These are phyloP conservation scores for Diplolepis rosae DNA, from an alignment of 2,888 invertebrate species.

Conservation along the genomic window DNA sequence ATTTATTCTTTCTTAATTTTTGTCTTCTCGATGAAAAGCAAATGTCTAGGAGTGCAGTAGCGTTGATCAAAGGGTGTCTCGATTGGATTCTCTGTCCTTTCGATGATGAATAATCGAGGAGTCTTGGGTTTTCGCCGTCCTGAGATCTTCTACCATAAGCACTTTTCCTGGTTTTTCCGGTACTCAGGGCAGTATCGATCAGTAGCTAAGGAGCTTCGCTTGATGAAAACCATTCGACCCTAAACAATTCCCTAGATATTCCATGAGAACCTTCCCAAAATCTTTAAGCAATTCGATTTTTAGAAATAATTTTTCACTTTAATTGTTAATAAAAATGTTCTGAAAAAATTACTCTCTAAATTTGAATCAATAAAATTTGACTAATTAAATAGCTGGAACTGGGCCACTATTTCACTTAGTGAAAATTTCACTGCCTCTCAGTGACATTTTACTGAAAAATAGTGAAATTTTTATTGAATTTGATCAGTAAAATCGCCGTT, in stretches of 20 bases:
- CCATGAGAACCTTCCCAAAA: neutral
- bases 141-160: constrained; percentile 37
- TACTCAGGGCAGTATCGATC: constrained; percentile 19
- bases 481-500: no score
- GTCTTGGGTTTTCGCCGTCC: constrained; percentile 34
- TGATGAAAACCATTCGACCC: constrained; percentile 9
- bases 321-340: no score
- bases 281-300: neutral
- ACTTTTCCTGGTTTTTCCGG: constrained; percentile 37
- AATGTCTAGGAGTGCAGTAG: constrained; percentile 41
- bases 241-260: neutral
- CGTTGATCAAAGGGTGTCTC: constrained; percentile 59
- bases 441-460: no score
- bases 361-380: no score
- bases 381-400: no score
- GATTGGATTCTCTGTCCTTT: constrained; percentile 55
- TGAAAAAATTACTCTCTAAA: no score
- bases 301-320: no score
- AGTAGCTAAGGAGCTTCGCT: neutral
- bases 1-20: neutral
- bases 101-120: constrained; percentile 61
- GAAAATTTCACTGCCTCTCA: no score
- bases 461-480: no score
- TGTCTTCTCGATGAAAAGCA: neutral
- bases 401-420: no score